Conservation (phyloP, 2,797 vertebrate species). For the Heterohyrax brucei region DNA sequence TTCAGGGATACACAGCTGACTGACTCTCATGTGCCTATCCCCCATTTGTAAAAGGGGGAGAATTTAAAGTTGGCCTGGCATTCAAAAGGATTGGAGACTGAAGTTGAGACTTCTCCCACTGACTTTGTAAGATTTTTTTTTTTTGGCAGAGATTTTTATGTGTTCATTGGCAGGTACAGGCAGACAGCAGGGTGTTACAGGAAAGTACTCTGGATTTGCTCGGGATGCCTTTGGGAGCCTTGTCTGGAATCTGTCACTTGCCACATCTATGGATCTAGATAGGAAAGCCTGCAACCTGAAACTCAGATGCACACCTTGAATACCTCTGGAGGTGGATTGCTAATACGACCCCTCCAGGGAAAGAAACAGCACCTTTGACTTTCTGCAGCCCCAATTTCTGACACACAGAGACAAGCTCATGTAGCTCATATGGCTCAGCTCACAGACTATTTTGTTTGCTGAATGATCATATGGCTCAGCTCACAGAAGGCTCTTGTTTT, state of each 20-base stretch:
- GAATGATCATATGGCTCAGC: neutral
- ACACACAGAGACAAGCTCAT: neutral
- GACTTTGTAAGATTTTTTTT: neutral
- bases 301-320: neutral
- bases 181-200: neutral
- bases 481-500: neutral
- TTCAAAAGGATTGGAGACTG: neutral
- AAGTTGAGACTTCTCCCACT: neutral
- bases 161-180: neutral
- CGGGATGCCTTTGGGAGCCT: neutral
- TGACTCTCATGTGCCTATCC: neutral
- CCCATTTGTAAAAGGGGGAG: neutral
- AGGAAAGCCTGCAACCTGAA: neutral
- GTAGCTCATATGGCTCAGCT: neutral
- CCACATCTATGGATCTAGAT: neutral
- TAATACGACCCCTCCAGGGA: neutral
- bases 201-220: neutral
- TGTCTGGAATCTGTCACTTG: neutral
- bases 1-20: too few relatives aligned
- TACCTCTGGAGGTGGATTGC: neutral
- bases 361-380: constrained; percentile 3
- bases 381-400: neutral
- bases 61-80: neutral
- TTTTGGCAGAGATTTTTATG: neutral
- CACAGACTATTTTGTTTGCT: neutral